A percentile compares a stretch with the other conserved stretches of the same genome.
phyloP scores from a whole-genome alignment of 2,113 vertebrate species.

The Anguilla japonica region DNA sequence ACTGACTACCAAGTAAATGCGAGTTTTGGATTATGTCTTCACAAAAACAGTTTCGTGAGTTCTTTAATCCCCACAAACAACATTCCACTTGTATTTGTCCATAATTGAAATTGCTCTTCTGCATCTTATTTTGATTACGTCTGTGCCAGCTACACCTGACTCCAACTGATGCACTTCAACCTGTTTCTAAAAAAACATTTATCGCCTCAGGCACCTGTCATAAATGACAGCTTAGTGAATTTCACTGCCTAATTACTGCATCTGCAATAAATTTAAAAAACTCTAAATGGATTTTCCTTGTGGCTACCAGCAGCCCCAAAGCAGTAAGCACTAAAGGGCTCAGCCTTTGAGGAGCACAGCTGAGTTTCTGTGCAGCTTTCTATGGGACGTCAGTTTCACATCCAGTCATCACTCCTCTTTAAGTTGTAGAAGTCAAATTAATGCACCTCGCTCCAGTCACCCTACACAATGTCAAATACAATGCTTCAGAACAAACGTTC shows the following conservation, averaged over 20 bases:
- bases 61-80: too few relatives aligned
- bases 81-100: too few relatives aligned
- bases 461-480: neutral
- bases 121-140: too few relatives aligned
- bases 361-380: neutral
- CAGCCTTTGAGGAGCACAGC: neutral
- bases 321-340: neutral
- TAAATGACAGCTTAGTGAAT: neutral
- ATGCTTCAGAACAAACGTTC: neutral
- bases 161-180: neutral
- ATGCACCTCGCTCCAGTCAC: neutral
- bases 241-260: neutral
- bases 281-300: neutral
- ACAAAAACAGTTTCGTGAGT: too few relatives aligned
- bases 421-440: neutral
- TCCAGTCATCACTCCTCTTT: neutral
- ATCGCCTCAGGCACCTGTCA: neutral
- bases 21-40: too few relatives aligned
- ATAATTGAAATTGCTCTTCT: too few relatives aligned
- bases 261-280: neutral
- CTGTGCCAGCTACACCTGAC: neutral
- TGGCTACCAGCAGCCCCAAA: neutral
- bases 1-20: too few relatives aligned
- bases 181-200: neutral
- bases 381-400: neutral